phyloP scores from a whole-genome alignment of 2,888 invertebrate genomes.

The Gerris lacustris region DNA sequence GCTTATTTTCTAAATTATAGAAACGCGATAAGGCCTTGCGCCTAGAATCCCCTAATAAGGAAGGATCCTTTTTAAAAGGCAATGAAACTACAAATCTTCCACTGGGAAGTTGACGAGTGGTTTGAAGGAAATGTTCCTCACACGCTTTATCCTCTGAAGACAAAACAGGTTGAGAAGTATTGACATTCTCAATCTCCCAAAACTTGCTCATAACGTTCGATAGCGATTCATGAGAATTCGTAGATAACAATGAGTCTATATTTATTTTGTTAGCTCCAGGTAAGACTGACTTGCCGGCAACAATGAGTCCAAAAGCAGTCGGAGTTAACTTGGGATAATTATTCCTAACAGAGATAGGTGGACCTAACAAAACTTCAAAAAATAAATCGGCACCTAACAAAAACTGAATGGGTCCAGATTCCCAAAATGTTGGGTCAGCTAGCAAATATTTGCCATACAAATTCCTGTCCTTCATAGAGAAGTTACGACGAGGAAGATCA shows the following conservation, averaged over 20 bases:
- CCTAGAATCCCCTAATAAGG: constrained; percentile 9
- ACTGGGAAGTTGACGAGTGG: not conserved
- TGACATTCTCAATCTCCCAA: not conserved
- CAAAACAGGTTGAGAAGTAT: not conserved
- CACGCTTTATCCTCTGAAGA: not conserved
- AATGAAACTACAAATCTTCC: constrained; percentile 12
- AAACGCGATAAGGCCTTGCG: constrained; percentile 6
- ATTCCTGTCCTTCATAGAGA: too few species aligned
- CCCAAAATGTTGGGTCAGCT: too few species aligned
- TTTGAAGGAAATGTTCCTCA: constrained; percentile 1
- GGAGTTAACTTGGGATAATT: not conserved
- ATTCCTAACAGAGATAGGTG: not conserved
- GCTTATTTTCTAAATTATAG: constrained; percentile 6
- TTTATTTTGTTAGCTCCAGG: too few species aligned
- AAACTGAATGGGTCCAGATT: too few species aligned
- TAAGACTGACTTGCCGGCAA: too few species aligned
- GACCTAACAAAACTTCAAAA: not conserved
- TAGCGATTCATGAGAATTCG: not conserved
- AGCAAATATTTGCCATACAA: too few species aligned
- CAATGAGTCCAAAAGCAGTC: not conserved
- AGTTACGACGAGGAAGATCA: too few species aligned
- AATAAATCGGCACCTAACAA: too few species aligned
- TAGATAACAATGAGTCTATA: not conserved
- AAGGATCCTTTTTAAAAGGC: constrained; percentile 10
- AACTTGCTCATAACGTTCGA: not conserved